Evolutionary conservation across 1,140 invertebrate genomes (phyloP), one percentile per base, ranked within the genome.

Genomic region (Bombus pyrosoma): DNA sequence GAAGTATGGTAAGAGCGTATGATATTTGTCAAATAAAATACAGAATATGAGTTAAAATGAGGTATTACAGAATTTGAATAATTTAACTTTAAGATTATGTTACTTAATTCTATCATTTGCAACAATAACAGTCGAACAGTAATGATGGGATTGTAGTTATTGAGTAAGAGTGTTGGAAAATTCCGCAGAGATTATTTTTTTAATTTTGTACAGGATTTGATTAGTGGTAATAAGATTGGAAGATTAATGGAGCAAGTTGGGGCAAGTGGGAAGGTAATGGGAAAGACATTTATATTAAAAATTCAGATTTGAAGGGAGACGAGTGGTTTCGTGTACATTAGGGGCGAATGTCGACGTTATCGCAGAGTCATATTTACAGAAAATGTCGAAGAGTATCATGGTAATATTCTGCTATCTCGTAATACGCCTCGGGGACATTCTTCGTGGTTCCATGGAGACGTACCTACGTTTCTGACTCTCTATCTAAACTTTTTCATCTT

Each of bases 361-460:
- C 77, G 41, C 12, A 12, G n/a, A 28, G 15, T 43, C 59, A 34
- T 43, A 64, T 79, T 79, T 41, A 37, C 22, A 37, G 41, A 10
- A 34, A 66, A 47, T 41, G 77, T 79, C 76, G 64, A 68, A 68
- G 37, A 39, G 18, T 64, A 39, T 64, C 59, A 12, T 34, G 25
- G 73, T 75, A 62, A 59, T 76, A 76, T 76, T 76, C 74, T n/a
- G 53, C 47, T 79, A 68, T 47, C 62, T 79, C 41, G 39, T 10
- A n/a, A 25, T 41, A 47, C 39, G 39, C 39, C 76, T 64, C 39
- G 62, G 10, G 77, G 41, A 59, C 25, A 15, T 47, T 79, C 77
- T 81, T 71, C 71, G 39, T 15, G 39, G 9, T 37, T 32, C n/a
- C 32, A 39, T n/a, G 12, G 32, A 71, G 59, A 62, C 76, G 57